Conservation (phyloP, 2,797 vertebrate species). For the Liparis tanakae region DNA sequence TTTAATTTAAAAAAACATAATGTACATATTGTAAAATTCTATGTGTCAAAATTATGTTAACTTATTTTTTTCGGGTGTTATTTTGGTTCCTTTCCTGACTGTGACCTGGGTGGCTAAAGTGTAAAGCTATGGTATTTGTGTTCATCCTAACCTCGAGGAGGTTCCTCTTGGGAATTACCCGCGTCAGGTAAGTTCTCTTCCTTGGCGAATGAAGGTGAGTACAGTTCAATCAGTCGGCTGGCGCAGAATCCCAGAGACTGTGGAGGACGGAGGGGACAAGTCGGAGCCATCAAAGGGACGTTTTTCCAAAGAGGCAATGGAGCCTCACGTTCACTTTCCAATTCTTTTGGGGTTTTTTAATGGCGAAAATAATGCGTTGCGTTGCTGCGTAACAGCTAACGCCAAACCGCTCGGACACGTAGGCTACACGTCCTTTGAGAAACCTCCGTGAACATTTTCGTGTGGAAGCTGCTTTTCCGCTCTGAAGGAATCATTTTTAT, state of each 20-base stretch:
- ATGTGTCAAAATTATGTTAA: constrained; percentile 86
- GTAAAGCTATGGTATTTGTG: constrained; percentile 74
- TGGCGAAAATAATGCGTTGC: constrained; percentile 54
- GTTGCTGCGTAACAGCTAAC: constrained; percentile 52
- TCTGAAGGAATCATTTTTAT: constrained; percentile 63
- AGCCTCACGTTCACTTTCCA: constrained; percentile 61
- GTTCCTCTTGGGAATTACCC: constrained; percentile 55
- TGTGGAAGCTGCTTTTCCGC: constrained; percentile 66
- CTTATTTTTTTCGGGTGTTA: constrained; percentile 83
- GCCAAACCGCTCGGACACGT: constrained; percentile 45
- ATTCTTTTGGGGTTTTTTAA: constrained; percentile 68
- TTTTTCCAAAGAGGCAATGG: constrained; percentile 62
- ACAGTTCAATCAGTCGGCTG: constrained; percentile 37
- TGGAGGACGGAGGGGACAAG: constrained; percentile 51
- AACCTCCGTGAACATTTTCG: constrained; percentile 62
- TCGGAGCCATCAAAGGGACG: constrained; percentile 61
- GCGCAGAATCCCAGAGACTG: constrained; percentile 59
- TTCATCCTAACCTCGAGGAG: constrained; percentile 67
- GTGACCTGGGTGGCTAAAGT: constrained; percentile 77
- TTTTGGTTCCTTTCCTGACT: constrained; percentile 75
- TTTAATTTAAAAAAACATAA: constrained; percentile 85
- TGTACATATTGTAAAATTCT: constrained; percentile 90
- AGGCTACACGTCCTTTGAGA: constrained; percentile 47
- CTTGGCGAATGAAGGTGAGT: constrained; percentile 47
- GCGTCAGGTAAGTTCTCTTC: constrained; percentile 58